phyloP scores from a whole-genome alignment of 1,140 invertebrate genomes.

The Agrilus planipennis region DNA sequence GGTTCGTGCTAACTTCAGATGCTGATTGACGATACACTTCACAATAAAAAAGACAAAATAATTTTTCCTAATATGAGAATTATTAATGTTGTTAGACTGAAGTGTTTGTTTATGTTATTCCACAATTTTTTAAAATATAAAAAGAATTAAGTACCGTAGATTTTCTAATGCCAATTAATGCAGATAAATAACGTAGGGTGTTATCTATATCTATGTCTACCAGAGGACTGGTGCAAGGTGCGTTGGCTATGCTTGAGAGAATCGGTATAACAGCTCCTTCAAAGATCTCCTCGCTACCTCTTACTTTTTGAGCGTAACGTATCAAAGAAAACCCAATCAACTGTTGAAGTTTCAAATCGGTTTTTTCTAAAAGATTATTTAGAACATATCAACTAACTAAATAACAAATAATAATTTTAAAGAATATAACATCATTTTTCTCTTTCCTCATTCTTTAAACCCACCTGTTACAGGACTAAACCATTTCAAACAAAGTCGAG shows the following conservation, averaged over 20 bases:
- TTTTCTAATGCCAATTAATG: conserved; percentile 12
- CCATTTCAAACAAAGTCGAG: conserved; percentile 20
- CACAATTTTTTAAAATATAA: too few species aligned
- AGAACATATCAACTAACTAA: background rate
- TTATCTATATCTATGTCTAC: conserved; percentile 38
- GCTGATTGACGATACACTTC: conserved; percentile 3
- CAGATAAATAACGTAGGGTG: conserved; percentile 16
- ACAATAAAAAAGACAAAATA: background rate
- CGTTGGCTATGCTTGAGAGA: conserved; percentile 42
- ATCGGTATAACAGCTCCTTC: conserved; percentile 49
- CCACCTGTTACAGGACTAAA: conserved; percentile 21
- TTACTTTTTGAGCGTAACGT: conserved; percentile 5
- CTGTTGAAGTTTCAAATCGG: conserved; percentile 10
- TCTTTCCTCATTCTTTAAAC: too few species aligned
- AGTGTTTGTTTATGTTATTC: too few species aligned
- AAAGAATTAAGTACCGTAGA: background rate
- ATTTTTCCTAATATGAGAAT: too few species aligned
- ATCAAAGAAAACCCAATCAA: conserved; percentile 13
- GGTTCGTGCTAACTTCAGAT: conserved; percentile 8
- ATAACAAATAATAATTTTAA: too few species aligned
- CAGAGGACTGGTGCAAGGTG: conserved; percentile 47
- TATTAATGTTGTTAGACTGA: too few species aligned
- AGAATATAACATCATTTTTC: too few species aligned
- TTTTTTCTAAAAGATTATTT: conserved; percentile 10
- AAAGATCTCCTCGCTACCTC: conserved; percentile 36